Evolutionary conservation across 92 coral and sea anemone species (phyloP), one percentile per base, ranked within the genome.

Genomic region (Porites cylindrica): DNA sequence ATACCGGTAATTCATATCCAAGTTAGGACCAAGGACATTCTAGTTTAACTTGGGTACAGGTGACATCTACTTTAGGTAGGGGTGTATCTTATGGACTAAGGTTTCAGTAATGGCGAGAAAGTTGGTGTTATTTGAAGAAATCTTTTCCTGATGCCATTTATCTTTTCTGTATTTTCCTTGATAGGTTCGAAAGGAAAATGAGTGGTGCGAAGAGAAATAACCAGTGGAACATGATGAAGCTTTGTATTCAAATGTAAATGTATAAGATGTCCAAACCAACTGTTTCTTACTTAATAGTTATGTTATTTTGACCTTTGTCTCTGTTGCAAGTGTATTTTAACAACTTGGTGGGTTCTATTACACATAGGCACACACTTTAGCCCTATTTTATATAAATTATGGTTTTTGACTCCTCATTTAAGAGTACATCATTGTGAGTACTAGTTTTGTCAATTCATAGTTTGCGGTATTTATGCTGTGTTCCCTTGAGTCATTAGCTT

Each of bases 151-250:
- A 38, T 38, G 47, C 47, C 47, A 5, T 32, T 32, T 38, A 38
- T 38, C 47, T 3, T 17, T 51, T 71, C 16, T 70, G 20, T n/a
- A 16, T 51, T 53, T 75, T 2, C 62, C 16, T 10, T 24, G 65
- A 67, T 88, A 96, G 99, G 99, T 96, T 26, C 98, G 99, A 60
- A 96, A 96, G 72, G 99, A 96, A 89, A 96, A 96, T 61, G 99
- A 96, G 65, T 96, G 99, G 99, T 96, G 99, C 83, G 99, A 96
- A 83, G 99, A 96, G 79, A 96, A 96, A 80, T 96, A 59, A 93
- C 47, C 74, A 63, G 52, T 62, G 54, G 69, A 51, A 17, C 23
- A 61, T 17, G 8, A 75, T 75, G 58, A 64, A 51, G 7, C 81
- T 65, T 51, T 21, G 82, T 64, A 43, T 51, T 75, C 53, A 59